Evolutionary conservation across 2,113 vertebrate genomes (phyloP).

Genomic region (Erpornis zantholeuca): DNA sequence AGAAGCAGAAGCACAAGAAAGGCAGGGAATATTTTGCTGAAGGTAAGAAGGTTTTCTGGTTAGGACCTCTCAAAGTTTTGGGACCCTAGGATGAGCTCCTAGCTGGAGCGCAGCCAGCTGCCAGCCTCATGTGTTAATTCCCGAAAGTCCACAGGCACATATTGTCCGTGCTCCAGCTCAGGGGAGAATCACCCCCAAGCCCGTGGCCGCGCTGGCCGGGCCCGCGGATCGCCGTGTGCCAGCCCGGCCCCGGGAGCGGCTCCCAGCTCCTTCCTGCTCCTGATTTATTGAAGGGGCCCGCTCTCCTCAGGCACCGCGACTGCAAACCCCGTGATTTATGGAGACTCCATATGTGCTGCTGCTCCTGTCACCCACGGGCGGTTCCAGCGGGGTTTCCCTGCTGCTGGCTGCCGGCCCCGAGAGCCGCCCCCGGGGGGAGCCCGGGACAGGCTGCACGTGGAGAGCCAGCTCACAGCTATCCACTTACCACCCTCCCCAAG

Average conservation of each 20-base stretch:
- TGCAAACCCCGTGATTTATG: neutral
- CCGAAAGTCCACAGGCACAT: rapidly evolving
- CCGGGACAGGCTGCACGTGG: neutral
- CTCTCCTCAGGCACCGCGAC: neutral
- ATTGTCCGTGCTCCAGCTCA: rapidly evolving
- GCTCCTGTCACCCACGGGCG: rapidly evolving
- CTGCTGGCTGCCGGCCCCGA: neutral
- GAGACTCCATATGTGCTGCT: neutral
- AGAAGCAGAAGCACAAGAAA: neutral
- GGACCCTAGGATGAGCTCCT: neutral
- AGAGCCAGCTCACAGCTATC: neutral
- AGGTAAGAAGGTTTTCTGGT: neutral
- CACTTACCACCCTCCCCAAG: neutral
- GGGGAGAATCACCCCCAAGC: neutral
- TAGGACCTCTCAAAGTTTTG: neutral
- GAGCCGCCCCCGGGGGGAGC: neutral
- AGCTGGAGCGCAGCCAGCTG: too few relatives aligned
- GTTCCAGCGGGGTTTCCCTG: neutral
- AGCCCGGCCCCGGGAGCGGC: neutral
- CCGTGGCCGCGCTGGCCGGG: rapidly evolving
- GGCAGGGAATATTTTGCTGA: neutral
- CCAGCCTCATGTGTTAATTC: neutral
- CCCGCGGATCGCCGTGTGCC: rapidly evolving
- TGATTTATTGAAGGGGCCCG: neutral
- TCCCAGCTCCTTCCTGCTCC: neutral